A percentile compares a stretch with the other conserved stretches of the same genome.
Conservation (phyloP, 2,113 vertebrate species). For the Microtus ochrogaster region DNA sequence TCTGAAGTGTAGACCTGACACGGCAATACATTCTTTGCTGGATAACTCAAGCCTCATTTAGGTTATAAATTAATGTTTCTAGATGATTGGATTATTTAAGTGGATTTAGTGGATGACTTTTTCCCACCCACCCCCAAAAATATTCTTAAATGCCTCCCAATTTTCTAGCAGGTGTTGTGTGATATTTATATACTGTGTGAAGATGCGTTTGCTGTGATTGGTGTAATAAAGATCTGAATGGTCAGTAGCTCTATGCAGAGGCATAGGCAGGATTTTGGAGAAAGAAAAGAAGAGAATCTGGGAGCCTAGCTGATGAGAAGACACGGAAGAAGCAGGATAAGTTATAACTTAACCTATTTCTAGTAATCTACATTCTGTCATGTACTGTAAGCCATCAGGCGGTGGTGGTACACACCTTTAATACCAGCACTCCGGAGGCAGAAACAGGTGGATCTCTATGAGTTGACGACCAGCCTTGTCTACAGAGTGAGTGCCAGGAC, state of each 20-base stretch:
- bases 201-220: not conserved
- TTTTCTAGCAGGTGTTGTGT: not conserved
- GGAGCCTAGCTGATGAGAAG: not conserved
- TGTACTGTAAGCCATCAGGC: too few relatives aligned
- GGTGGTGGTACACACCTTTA: too few relatives aligned
- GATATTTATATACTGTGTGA: not conserved
- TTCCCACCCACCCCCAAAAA: not conserved
- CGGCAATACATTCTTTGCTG: not conserved
- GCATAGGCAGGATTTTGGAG: not conserved
- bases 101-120: not conserved
- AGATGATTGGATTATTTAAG: conserved; percentile 32
- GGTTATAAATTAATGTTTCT: conserved; percentile 42
- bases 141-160: conserved; percentile 3
- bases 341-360: too few relatives aligned
- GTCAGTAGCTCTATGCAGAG: not conserved
- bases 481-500: too few relatives aligned
- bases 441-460: too few relatives aligned
- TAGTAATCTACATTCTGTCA: too few relatives aligned
- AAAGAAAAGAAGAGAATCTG: not conserved
- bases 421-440: too few relatives aligned
- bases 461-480: too few relatives aligned
- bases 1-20: not conserved
- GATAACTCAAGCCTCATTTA: conserved; percentile 39
- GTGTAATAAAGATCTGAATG: not conserved
- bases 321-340: not conserved